Evolutionary conservation across 1,140 invertebrate species (phyloP).

Genomic region (Tribolium madens): DNA sequence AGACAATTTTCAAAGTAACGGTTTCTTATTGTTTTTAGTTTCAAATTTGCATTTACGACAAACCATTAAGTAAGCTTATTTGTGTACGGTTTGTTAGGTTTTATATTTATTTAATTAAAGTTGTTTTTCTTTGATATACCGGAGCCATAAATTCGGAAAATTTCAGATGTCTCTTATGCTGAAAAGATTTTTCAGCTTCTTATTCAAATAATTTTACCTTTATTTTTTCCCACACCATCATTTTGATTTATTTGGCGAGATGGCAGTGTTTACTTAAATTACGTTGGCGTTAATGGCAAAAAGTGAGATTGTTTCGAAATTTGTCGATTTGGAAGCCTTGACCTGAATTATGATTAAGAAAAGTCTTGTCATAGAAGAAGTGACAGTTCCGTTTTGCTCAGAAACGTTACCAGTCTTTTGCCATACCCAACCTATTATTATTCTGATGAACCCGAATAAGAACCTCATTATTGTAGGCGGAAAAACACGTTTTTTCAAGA

Average conservation of each 20-base stretch:
- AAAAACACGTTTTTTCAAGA: constrained; percentile 5
- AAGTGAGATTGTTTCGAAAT: neutral
- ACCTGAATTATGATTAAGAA: neutral
- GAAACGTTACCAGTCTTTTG: neutral
- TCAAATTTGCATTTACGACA: constrained; percentile 9
- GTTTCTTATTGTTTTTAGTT: constrained; percentile 6
- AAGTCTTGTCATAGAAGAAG: too few species aligned
- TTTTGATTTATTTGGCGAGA: too few species aligned
- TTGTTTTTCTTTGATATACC: neutral
- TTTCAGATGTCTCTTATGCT: too few species aligned
- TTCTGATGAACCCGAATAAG: constrained; percentile 1
- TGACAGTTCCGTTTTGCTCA: neutral
- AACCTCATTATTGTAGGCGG: constrained; percentile 15
- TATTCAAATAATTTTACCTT: too few species aligned
- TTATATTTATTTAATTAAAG: neutral
- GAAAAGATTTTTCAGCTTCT: too few species aligned
- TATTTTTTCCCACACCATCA: too few species aligned
- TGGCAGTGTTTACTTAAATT: too few species aligned
- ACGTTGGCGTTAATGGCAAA: neutral
- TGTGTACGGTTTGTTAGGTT: constrained; percentile 12
- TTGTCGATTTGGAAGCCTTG: neutral
- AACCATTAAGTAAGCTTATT: too few species aligned
- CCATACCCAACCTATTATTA: constrained; percentile 1
- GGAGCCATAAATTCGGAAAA: neutral
- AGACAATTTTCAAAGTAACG: neutral